Conservation (phyloP, 37 sponge, comb jelly and placozoan genomes). For the Halisarca cf. caerulea region DNA sequence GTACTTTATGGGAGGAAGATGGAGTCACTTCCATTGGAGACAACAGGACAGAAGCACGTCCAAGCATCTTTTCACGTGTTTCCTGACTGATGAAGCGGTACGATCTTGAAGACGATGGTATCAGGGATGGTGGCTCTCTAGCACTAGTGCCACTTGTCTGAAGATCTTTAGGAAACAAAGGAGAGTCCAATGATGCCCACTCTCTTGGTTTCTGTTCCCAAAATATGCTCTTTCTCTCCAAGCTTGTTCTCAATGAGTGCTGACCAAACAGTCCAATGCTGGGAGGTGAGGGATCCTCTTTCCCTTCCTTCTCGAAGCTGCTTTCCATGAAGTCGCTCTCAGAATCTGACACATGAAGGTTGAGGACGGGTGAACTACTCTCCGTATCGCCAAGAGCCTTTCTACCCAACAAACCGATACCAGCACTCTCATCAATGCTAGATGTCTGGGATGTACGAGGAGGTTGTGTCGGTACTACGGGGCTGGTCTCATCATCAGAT, state of each 20-base stretch:
- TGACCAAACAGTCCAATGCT: not conserved
- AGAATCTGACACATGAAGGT: not conserved
- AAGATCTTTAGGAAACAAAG: not conserved
- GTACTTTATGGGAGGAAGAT: not conserved
- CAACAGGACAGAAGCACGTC: no score
- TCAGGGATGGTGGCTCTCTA: not conserved
- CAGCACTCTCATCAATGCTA: no score
- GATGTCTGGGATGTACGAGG: no score
- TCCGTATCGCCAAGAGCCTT: not conserved
- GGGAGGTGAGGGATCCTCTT: not conserved
- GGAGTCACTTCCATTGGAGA: not conserved
- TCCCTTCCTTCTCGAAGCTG: slow-evolving; percentile 1
- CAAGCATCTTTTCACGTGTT: not conserved
- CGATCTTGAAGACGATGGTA: not conserved
- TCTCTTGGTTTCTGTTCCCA: not conserved
- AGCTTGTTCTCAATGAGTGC: not conserved
- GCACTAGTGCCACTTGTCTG: not conserved
- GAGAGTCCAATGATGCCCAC: not conserved
- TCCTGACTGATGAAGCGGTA: slow-evolving; percentile 20
- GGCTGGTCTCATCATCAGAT: no score
- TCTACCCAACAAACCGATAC: not conserved
- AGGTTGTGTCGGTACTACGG: no score
- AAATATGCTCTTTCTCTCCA: not conserved
- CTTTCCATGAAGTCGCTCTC: not conserved
- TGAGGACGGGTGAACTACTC: not conserved